Conservation (phyloP, 2,888 invertebrate species). For the Ceriagrion tenellum region DNA sequence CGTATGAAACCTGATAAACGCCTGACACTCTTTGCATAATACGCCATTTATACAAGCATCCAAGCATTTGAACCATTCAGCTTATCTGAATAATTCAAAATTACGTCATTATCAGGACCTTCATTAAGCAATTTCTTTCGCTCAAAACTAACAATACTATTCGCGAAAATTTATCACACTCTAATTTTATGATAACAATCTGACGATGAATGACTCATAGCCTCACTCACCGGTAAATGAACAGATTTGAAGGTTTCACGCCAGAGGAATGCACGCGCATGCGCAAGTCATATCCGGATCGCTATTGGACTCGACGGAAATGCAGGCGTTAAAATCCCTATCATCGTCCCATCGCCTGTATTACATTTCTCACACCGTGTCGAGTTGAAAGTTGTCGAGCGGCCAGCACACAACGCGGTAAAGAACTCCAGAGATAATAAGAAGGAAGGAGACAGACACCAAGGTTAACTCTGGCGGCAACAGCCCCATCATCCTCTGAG, state of each 20-base stretch:
- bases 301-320: neutral
- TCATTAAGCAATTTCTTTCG: too few relatives aligned
- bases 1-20: too few relatives aligned
- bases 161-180: too few relatives aligned
- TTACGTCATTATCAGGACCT: too few relatives aligned
- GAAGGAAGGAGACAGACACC: neutral
- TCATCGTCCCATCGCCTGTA: neutral
- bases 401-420: neutral
- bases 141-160: too few relatives aligned
- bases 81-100: too few relatives aligned
- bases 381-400: neutral
- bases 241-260: neutral
- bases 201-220: neutral
- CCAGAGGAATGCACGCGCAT: neutral
- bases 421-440: neutral
- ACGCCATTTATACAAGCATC: too few relatives aligned
- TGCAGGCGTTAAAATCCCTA: conserved; percentile 10
- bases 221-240: neutral
- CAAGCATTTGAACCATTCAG: too few relatives aligned
- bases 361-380: conserved; percentile 1
- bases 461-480: neutral
- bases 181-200: too few relatives aligned
- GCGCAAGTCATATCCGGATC: neutral
- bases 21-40: too few relatives aligned
- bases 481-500: neutral